A percentile compares a stretch with the other conserved stretches of the same genome.
Evolutionary conservation across 2,797 vertebrate species (phyloP).

Genomic region (Gobionotothen gibberifrons): DNA sequence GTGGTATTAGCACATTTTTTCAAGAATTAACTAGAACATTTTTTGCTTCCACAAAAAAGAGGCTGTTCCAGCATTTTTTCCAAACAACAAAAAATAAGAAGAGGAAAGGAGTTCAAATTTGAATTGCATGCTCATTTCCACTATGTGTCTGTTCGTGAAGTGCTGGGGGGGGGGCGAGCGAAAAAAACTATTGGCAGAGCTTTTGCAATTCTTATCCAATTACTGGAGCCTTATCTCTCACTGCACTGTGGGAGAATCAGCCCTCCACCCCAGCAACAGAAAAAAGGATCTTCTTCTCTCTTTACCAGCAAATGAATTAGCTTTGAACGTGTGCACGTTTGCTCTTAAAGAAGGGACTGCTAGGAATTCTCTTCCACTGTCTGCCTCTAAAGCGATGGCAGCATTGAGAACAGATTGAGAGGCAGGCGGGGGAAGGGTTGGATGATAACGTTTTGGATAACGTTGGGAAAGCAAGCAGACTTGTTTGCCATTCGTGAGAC

Average conservation of each 20-base stretch:
- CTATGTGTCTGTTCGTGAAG: slow-evolving; percentile 42
- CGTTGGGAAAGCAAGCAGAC: slow-evolving; percentile 67
- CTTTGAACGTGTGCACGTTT: slow-evolving; percentile 52
- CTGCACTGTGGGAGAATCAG: slow-evolving; percentile 75
- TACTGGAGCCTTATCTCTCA: slow-evolving; percentile 77
- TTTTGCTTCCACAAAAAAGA: slow-evolving; percentile 47
- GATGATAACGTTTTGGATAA: slow-evolving; percentile 69
- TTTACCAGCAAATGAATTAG: slow-evolving; percentile 60
- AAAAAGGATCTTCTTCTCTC: slow-evolving; percentile 54
- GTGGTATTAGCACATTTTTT: slow-evolving; percentile 56
- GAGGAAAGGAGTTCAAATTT: slow-evolving; percentile 69
- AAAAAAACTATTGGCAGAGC: slow-evolving; percentile 75
- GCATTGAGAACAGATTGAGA: slow-evolving; percentile 20
- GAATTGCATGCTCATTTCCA: slow-evolving; percentile 67
- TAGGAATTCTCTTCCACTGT: slow-evolving; percentile 42
- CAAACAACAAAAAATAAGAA: slow-evolving; percentile 44
- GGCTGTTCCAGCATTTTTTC: slow-evolving; percentile 52
- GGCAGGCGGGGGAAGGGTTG: slow-evolving; percentile 24
- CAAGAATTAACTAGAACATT: slow-evolving; percentile 51
- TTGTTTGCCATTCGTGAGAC: slow-evolving; percentile 60
- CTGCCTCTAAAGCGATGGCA: slow-evolving; percentile 18
- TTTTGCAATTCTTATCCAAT: slow-evolving; percentile 82
- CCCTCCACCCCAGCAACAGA: slow-evolving; percentile 57
- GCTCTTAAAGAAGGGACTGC: slow-evolving; percentile 48
- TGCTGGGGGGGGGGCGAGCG: slow-evolving; percentile 52